Base-by-base conservation (phyloP, 2,888 invertebrate genomes). In the Tolmerus cingulatus region DNA sequence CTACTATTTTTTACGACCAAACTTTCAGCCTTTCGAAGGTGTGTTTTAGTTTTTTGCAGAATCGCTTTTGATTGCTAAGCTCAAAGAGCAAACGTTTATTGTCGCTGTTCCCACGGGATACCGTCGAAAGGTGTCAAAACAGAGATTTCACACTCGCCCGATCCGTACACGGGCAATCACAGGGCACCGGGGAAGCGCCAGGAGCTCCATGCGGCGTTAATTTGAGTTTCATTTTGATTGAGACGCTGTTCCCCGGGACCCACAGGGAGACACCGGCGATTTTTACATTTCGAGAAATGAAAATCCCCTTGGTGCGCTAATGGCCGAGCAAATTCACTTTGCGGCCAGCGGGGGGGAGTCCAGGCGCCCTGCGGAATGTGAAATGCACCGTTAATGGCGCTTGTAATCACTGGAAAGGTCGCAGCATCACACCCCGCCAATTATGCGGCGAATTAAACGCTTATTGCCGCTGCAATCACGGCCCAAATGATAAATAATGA, bases 241-340 rank as follows among this genome's bases (percentile, higher is more conserved):
- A 79, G 46, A 79, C 46, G 46, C 79, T 23, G 79, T 51, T 51
- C n/a, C 27, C n/a, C n/a, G n/a, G 79, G 46, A 23, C 0, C 57
- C 57, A 23, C 57, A 57, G 19, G n/a, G n/a, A 19, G 57, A 66
- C 27, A 66, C 12, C 27, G 66, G 51, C 51, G 8, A 79, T 79
- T 66, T 66, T 66, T 23, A 66, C 12, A 23, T 66, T 66, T 66
- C 14, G 23, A 66, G 19, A 66, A 79, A 78, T 78, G 19, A 66
- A n/a, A 79, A 78, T 78, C 27, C 30, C 51, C 79, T 79, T 34
- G 23, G 79, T 30, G 27, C 51, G 51, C 51, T 79, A 79, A 79
- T 79, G 8, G 51, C 79, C 51, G 40, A 23, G 51, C 27, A 79
- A 79, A 79, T 79, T 79, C 51, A 79, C 79, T 79, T 79, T 79